Percentiles rank a stretch among this genome's conserved stretches.
Conservation (phyloP, 2,113 vertebrate species). For the Cololabis saira region DNA sequence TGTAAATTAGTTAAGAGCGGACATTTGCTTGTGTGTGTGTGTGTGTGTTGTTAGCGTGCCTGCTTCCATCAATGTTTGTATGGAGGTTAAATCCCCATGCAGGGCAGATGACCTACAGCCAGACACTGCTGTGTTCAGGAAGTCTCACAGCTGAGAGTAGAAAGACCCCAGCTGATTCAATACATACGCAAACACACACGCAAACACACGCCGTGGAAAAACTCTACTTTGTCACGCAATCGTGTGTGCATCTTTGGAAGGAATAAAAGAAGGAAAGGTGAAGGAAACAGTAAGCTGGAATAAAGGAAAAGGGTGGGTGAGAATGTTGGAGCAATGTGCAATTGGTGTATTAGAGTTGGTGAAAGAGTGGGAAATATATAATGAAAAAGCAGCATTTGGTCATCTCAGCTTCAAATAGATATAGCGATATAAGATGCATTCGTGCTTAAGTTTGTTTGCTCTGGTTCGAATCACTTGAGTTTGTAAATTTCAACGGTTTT, state of each 20-base stretch:
- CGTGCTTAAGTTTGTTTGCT: too few species aligned
- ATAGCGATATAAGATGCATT: too few species aligned
- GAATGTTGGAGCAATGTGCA: background rate
- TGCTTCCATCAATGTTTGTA: slow-evolving; percentile 13
- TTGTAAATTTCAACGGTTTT: too few species aligned
- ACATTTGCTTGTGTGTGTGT: background rate
- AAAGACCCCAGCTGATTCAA: slow-evolving; percentile 36
- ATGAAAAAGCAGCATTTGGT: slow-evolving; percentile 1
- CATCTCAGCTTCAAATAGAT: slow-evolving; percentile 7
- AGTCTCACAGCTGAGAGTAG: slow-evolving; percentile 30
- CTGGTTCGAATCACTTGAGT: too few species aligned
- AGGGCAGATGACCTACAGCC: slow-evolving; percentile 34
- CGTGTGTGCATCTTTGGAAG: background rate
- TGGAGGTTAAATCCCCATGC: slow-evolving; percentile 25
- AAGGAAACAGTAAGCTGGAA: background rate
- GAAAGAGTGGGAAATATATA: background rate
- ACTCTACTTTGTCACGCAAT: slow-evolving; percentile 5
- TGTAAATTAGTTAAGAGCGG: slow-evolving; percentile 10
- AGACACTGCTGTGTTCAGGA: slow-evolving; percentile 42
- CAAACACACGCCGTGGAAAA: background rate
- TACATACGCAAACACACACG: background rate
- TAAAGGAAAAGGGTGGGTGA: background rate
- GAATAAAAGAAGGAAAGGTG: background rate
- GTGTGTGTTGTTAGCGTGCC: background rate
- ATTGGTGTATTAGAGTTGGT: background rate